Evolutionary conservation across 2,797 vertebrate species (phyloP).

Genomic region (Heteromormyrus szaboi): DNA sequence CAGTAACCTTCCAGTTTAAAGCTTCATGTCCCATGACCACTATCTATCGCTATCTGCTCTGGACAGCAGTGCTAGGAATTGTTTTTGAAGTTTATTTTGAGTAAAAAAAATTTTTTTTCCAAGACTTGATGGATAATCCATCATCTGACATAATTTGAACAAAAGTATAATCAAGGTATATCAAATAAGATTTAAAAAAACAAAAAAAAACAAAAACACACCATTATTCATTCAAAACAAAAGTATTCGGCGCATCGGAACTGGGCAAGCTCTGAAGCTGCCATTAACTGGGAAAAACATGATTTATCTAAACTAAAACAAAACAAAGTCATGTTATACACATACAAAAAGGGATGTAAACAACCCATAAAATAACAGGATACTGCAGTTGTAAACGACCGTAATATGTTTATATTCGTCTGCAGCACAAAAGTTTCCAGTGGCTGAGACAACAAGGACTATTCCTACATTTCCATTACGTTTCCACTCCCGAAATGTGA

Average conservation of each 20-base stretch:
- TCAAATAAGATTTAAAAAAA: not conserved
- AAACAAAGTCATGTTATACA: conserved; percentile 46
- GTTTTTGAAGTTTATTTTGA: not conserved
- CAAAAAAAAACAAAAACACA: not conserved
- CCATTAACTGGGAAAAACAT: not conserved
- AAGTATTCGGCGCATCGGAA: not conserved
- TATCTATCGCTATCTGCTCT: not conserved
- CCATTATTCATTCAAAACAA: not conserved
- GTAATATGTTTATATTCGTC: conserved; percentile 44
- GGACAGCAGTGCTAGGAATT: not conserved
- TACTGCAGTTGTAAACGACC: conserved; percentile 43
- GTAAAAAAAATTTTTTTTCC: not conserved
- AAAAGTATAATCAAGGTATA: not conserved
- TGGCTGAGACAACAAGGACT: conserved; percentile 25
- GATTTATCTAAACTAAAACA: conserved; percentile 10
- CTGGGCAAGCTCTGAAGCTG: not conserved
- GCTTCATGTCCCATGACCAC: not conserved
- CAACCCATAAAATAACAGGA: conserved; percentile 25
- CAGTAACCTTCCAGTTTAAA: not conserved
- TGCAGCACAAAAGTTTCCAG: conserved; percentile 44
- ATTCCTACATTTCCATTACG: conserved; percentile 33
- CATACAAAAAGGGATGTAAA: conserved; percentile 41
- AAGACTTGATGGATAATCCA: not conserved
- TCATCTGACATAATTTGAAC: not conserved
- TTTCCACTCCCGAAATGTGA: conserved; percentile 22